A percentile compares a stretch with the other conserved stretches of the same genome.
phyloP scores from a whole-genome alignment of 2,888 invertebrate species.

The Seira ritae region DNA sequence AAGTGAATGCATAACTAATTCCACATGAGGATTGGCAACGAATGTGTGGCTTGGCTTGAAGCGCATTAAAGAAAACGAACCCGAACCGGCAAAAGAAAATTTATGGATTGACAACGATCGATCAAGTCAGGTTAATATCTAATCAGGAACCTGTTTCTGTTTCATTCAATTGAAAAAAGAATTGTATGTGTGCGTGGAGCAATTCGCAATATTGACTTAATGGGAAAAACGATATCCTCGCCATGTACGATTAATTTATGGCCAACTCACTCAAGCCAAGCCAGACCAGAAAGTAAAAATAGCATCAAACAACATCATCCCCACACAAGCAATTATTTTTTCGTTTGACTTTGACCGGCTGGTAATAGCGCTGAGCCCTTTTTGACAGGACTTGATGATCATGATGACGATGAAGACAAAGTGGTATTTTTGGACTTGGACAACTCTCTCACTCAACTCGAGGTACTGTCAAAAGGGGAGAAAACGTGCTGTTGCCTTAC shows the following conservation, averaged over 20 bases:
- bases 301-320: background rate
- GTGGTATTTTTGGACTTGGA: conserved; percentile 14
- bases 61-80: background rate
- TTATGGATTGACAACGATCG: conserved; percentile 48
- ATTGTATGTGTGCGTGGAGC: background rate
- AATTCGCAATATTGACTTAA: background rate
- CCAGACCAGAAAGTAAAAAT: conserved; percentile 17
- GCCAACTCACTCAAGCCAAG: too few species aligned
- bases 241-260: conserved; percentile 5
- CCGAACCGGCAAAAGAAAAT: conserved; percentile 28
- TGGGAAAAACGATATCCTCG: background rate
- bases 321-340: background rate
- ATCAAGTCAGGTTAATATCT: conserved; percentile 31
- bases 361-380: conserved; percentile 20
- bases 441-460: conserved; percentile 23
- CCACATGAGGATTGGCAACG: background rate
- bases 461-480: conserved; percentile 33
- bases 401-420: conserved; percentile 33
- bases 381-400: background rate
- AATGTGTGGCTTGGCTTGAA: background rate
- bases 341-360: conserved; percentile 24
- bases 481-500: conserved; percentile 38
- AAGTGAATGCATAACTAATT: background rate
- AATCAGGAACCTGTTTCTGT: conserved; percentile 36
- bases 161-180: conserved; percentile 16